Base-by-base conservation (phyloP, 2,888 invertebrate species). In the Chirona hameri region DNA sequence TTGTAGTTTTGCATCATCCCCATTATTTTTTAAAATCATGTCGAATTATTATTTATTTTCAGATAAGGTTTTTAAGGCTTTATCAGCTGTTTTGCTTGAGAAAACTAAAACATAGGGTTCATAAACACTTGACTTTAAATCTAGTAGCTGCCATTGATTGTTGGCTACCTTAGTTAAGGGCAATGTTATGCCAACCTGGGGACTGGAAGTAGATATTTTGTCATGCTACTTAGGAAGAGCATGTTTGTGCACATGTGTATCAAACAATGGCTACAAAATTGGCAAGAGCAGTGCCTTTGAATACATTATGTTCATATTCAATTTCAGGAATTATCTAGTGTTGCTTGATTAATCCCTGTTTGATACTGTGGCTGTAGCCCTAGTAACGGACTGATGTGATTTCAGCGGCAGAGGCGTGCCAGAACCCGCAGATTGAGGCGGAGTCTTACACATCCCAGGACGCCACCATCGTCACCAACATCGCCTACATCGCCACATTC, bases 401-500 rank as follows among this genome's bases (percentile, higher is more conserved):
- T 72, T 72, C 76, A 76, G 76, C 76, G 4, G 24, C 46, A 3
- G 85, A 84, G 27, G 83, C 86, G n/a, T 90, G 90, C 86, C 86
- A 88, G 81, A 87, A 87, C 29, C 89, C 90, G 12, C 86, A 87
- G 83, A 88, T 89, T 80, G 87, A 88, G n/a, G 92, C 94, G n/a
- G 91, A 92, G 82, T 92, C 93, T 0, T 98, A 97, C 89, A 96
- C 97, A 81, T 97, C 97, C 29, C 92, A 93, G 88, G 98, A 99
- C 90, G 96, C 95, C 0, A 95, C 97, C 81, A 92, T 98, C 84
- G 93, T 98, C 21, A 93, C 94, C 85, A 94, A 88, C 92, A 94
- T 98, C 85, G 97, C 96, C 0, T 96, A 95, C 88, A 93, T 98
- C 86, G 93, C 94, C 24, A 96, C 98, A 89, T 97, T 98, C 89